Conservation (phyloP, 2,888 invertebrate species). For the Lasioglossum figueresi region DNA sequence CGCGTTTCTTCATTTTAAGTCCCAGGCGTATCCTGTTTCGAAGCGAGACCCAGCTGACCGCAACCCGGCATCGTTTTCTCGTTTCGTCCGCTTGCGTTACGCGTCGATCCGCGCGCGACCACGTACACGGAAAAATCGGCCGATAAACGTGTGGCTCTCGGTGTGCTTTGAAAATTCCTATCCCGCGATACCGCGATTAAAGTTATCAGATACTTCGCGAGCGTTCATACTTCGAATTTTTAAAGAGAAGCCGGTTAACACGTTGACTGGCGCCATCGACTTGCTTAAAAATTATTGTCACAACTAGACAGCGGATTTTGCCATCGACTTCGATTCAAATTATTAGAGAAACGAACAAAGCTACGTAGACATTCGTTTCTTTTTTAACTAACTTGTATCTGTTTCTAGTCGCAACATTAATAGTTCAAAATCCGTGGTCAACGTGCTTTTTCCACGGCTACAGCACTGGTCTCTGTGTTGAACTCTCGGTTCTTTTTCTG, state of each 20-base stretch:
- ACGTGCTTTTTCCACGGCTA: background rate
- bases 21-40: constrained; percentile 83
- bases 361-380: too few species aligned
- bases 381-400: too few species aligned
- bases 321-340: too few species aligned
- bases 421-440: background rate
- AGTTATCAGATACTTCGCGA: background rate
- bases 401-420: background rate
- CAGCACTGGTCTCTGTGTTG: constrained; percentile 4
- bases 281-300: background rate
- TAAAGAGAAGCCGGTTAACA: background rate
- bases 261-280: too few species aligned
- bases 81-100: constrained; percentile 77
- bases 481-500: background rate
- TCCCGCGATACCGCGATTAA: background rate
- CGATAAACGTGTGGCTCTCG: constrained; percentile 29
- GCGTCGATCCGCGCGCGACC: constrained; percentile 24
- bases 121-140: constrained; percentile 64
- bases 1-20: constrained; percentile 78
- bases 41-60: constrained; percentile 81
- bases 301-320: too few species aligned
- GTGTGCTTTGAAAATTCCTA: background rate
- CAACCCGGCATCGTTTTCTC: constrained; percentile 81
- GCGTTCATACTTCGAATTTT: background rate
- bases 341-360: too few species aligned